A percentile compares a stretch with the other conserved stretches of the same genome.
These are phyloP conservation scores for Meiosimyza decipiens DNA, from an alignment of 2,888 invertebrate species.

Conservation along the genomic window DNA sequence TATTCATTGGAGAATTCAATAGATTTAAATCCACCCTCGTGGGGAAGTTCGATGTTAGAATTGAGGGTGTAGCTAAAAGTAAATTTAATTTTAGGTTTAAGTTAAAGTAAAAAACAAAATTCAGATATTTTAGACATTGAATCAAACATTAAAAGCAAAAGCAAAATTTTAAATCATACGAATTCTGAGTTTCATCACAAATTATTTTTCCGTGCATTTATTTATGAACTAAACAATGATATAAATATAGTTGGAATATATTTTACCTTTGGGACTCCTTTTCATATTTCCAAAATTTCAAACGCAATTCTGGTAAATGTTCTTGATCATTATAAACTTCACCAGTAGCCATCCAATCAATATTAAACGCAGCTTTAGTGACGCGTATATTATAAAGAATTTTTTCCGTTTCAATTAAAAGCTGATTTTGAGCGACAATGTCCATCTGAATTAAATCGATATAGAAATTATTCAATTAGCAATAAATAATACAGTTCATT, in stretches of 20 bases:
- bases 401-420: conserved; percentile 72
- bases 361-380: conserved; percentile 74
- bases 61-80: conserved; percentile 74
- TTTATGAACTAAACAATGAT: not conserved
- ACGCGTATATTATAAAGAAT: conserved; percentile 75
- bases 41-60: conserved; percentile 79
- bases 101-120: not conserved
- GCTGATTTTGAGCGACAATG: conserved; percentile 77
- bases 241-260: no score
- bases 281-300: conserved; percentile 82
- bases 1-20: conserved; percentile 73
- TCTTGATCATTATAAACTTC: conserved; percentile 73
- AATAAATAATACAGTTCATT: conserved; percentile 4
- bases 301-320: conserved; percentile 72
- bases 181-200: no score
- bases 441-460: conserved; percentile 71
- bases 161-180: no score
- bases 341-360: conserved; percentile 80
- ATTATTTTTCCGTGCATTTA: not conserved
- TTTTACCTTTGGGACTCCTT: conserved; percentile 72
- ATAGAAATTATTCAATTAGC: not conserved
- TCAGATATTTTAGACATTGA: no score
- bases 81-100: conserved; percentile 35
- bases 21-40: conserved; percentile 72
- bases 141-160: no score